Evolutionary conservation across 2,888 invertebrate genomes (phyloP), one percentile per base, ranked within the genome.

Genomic region (Orthonevra nobilis): DNA sequence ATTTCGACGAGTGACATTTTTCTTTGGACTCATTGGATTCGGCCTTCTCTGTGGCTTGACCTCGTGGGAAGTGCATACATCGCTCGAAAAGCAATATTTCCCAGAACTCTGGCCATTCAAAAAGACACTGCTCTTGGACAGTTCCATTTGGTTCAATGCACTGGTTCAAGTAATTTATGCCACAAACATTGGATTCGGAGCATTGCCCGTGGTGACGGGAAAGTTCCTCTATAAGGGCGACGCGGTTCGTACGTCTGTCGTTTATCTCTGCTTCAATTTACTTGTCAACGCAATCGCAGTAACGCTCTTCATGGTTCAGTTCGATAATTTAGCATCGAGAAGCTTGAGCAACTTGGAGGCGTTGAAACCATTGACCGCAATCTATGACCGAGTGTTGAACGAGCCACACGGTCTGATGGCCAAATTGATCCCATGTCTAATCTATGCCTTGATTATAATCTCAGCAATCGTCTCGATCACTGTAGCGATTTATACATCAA

Each of bases 211-310:
- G 81, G 54, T 89, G n/a, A 89, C 89, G 0, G 89, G 89, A 2
- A 89, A 89, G 82, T 89, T 89, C 81, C 84, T 89, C 17, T 88
- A 89, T 77, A 89, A 89, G 82, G 87, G 88, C 19, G 89, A 89
- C 73, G 89, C 89, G 0, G 88, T 89, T 20, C 84, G 88, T 50
- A 89, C 89, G 12, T 87, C 89, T 0, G 83, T 88, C 30, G 86
- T 89, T 6, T 89, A 89, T 50, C 83, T 89, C n/a, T 89, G 88
- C 82, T 89, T 89, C 56, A 89, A 89, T 83, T 81, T 89, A 58
- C 83, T 89, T 54, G 83, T 89, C 66, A 87, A 86, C 81, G 87
- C 87, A 30, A 85, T 89, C 23, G 85, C 88, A 15, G 87, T 88
- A n/a, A 87, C 88, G 3, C 82, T 88, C 28, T 89, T 88, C 72